A percentile compares a stretch with the other conserved stretches of the same genome.
These are phyloP conservation scores for Cinclus cinclus DNA, from an alignment of 2,113 vertebrate species.

Conservation along the genomic window DNA sequence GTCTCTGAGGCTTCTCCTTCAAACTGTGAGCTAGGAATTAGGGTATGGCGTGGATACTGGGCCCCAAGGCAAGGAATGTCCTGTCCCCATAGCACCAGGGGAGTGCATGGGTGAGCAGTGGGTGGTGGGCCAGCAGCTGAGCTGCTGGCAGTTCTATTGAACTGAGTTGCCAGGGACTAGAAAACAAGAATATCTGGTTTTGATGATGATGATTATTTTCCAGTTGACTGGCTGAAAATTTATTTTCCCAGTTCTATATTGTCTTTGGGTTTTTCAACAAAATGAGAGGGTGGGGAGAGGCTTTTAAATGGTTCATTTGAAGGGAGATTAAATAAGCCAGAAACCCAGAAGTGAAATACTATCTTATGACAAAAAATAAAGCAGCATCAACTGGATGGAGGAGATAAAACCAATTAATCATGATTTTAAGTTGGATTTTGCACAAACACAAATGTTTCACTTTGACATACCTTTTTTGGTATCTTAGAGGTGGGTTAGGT, in stretches of 20 bases:
- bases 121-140: neutral
- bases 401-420: neutral
- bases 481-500: neutral
- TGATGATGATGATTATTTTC: neutral
- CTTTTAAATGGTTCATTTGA: conserved; percentile 17
- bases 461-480: neutral
- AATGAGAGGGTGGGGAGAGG: neutral
- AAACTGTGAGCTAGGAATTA: neutral
- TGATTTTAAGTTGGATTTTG: neutral
- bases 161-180: neutral
- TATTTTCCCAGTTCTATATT: neutral
- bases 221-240: neutral
- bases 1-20: neutral
- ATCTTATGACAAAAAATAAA: neutral
- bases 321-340: neutral
- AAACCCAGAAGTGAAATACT: neutral
- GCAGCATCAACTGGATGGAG: neutral
- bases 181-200: neutral
- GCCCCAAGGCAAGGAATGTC: neutral
- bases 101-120: neutral
- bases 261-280: neutral
- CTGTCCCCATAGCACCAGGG: neutral
- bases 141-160: neutral
- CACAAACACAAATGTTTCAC: neutral
- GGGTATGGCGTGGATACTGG: neutral